phyloP scores from a whole-genome alignment of 2,797 vertebrate genomes.

The Cottoperca gobio region DNA sequence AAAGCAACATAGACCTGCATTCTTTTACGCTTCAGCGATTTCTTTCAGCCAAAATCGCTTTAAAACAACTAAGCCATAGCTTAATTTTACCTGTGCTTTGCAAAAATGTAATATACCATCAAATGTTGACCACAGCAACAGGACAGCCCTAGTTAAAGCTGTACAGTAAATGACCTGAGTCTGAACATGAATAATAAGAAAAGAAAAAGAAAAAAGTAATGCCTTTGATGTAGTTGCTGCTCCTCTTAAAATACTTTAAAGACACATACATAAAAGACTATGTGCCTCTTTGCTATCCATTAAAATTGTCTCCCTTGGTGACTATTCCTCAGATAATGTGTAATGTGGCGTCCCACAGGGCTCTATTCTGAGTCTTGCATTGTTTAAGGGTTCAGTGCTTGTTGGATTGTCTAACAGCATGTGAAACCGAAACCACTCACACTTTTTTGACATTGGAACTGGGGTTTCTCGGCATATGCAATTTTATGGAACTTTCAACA shows the following conservation, averaged over 20 bases:
- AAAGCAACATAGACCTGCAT: conserved; percentile 49
- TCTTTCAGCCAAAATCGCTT: conserved; percentile 41
- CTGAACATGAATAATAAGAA: neutral
- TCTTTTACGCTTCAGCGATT: conserved; percentile 52
- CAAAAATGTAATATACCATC: conserved; percentile 1
- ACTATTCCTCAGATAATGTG: neutral
- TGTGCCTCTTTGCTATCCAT: neutral
- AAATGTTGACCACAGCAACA: neutral
- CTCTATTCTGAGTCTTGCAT: conserved; percentile 1
- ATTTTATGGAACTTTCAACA: neutral
- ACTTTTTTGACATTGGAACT: neutral
- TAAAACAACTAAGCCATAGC: neutral
- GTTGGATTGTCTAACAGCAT: neutral
- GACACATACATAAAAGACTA: neutral
- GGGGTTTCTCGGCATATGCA: neutral
- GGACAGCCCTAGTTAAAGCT: neutral
- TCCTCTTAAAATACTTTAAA: neutral
- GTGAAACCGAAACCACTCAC: neutral
- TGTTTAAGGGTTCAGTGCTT: neutral
- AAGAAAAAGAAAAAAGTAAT: neutral
- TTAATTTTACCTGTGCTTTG: conserved; percentile 24
- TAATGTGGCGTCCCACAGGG: conserved; percentile 1
- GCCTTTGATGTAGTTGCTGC: neutral
- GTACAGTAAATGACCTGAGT: neutral
- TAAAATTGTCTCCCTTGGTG: neutral